Conservation (phyloP, 64 coral and sea anemone species). For the Porites lutea region DNA sequence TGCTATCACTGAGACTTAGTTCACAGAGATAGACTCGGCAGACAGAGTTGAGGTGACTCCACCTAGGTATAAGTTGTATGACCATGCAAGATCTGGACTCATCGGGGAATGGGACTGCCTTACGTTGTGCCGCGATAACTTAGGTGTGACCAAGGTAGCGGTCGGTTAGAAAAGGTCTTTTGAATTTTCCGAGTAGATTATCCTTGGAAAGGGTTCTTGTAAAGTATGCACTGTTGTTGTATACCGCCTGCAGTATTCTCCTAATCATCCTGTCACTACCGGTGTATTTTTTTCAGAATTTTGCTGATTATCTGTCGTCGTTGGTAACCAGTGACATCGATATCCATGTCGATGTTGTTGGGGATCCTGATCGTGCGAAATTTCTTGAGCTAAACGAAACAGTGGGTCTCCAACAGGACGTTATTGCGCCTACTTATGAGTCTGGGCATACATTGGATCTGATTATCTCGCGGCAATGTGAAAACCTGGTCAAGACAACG, state of each 20-base stretch:
- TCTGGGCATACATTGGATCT: conserved; percentile 52
- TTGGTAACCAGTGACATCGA: too few species aligned
- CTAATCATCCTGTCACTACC: conserved; percentile 63
- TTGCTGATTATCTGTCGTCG: conserved; percentile 47
- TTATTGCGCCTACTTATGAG: conserved; percentile 49
- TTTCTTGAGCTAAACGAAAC: conserved; percentile 32
- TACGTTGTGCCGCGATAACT: conserved; percentile 44
- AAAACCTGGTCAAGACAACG: not conserved
- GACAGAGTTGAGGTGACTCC: conserved; percentile 9
- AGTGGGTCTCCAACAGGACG: conserved; percentile 43
- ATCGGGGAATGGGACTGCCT: conserved; percentile 31
- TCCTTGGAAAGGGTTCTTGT: conserved; percentile 59
- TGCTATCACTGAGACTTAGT: conserved; percentile 55
- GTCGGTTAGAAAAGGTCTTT: conserved; percentile 54
- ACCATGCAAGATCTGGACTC: conserved; percentile 41
- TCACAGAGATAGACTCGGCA: conserved; percentile 10
- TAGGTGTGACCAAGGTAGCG: conserved; percentile 32
- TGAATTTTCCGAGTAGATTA: conserved; percentile 69
- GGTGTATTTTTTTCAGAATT: conserved; percentile 69
- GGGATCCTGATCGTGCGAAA: not conserved
- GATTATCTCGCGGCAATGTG: not conserved
- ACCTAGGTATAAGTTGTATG: conserved; percentile 39
- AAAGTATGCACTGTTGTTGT: conserved; percentile 59
- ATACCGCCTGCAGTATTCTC: conserved; percentile 68
- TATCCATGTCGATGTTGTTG: too few species aligned